Percentiles rank a stretch among this genome's conserved stretches.
phyloP scores from a whole-genome alignment of 2,888 invertebrate species.

The Platerodrilus igneus region DNA sequence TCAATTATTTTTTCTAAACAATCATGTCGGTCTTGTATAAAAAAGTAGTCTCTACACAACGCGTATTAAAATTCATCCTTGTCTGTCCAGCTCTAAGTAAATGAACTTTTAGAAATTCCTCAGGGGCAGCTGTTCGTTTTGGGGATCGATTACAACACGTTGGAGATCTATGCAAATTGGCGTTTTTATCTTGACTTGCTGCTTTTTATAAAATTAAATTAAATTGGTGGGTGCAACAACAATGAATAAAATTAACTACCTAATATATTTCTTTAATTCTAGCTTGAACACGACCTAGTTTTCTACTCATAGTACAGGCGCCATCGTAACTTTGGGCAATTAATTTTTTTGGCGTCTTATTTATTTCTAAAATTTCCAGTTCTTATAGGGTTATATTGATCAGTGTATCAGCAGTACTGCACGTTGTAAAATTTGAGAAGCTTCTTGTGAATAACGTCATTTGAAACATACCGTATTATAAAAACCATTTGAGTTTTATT shows the following conservation, averaged over 20 bases:
- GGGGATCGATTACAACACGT: conserved; percentile 3
- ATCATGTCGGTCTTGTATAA: neutral
- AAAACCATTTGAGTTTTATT: too few species aligned
- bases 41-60: conserved; percentile 16
- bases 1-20: conserved; percentile 5
- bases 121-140: conserved; percentile 5
- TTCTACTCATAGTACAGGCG: conserved; percentile 27
- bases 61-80: conserved; percentile 19
- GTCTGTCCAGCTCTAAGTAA: conserved; percentile 13
- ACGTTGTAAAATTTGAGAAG: conserved; percentile 27
- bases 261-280: conserved; percentile 17
- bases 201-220: conserved; percentile 18
- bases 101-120: conserved; percentile 10
- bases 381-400: conserved; percentile 19
- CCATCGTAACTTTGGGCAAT: conserved; percentile 35
- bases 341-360: conserved; percentile 23
- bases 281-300: too few species aligned
- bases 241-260: conserved; percentile 23
- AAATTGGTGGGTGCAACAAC: conserved; percentile 26
- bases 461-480: too few species aligned
- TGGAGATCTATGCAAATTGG: neutral
- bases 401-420: conserved; percentile 14
- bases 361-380: conserved; percentile 12
- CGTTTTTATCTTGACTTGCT: neutral
- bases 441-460: conserved; percentile 25